Evolutionary conservation across 2,797 vertebrate genomes (phyloP).

Genomic region (Glyptemys insculpta): DNA sequence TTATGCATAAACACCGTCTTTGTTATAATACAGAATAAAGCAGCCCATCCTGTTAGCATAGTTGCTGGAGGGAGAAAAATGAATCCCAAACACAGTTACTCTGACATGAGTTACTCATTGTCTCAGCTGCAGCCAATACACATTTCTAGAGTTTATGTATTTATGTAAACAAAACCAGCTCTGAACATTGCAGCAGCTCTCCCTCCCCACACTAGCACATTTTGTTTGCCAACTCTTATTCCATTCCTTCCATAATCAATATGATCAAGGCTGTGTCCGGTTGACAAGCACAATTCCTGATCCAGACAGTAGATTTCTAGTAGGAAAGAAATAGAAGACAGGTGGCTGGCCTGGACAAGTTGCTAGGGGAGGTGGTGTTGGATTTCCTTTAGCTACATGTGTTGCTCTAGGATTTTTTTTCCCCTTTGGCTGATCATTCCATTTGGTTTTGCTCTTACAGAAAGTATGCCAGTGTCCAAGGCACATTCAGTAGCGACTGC

Average conservation of each 20-base stretch:
- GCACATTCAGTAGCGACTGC: constrained; percentile 42
- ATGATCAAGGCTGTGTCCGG: background rate
- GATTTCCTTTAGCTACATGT: accelerated
- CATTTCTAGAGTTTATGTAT: background rate
- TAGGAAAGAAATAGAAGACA: background rate
- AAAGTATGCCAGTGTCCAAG: constrained; percentile 4
- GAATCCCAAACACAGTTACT: accelerated
- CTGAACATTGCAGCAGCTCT: background rate
- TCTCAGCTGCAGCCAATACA: constrained; percentile 20
- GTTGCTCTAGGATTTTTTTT: background rate
- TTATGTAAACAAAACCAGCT: constrained; percentile 13
- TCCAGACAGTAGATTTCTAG: background rate
- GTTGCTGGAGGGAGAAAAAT: accelerated
- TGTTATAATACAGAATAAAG: background rate
- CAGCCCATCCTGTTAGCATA: background rate
- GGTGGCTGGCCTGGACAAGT: background rate
- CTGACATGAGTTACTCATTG: background rate
- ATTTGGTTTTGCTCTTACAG: constrained; percentile 49
- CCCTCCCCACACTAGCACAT: accelerated
- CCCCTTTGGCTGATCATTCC: background rate
- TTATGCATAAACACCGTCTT: too few relatives aligned
- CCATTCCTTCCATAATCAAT: background rate
- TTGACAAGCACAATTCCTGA: background rate
- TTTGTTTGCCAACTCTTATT: background rate
- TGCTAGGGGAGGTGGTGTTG: background rate